Evolutionary conservation across 2,113 vertebrate species (phyloP).

Genomic region (Stomatorhinus ivindoensis): DNA sequence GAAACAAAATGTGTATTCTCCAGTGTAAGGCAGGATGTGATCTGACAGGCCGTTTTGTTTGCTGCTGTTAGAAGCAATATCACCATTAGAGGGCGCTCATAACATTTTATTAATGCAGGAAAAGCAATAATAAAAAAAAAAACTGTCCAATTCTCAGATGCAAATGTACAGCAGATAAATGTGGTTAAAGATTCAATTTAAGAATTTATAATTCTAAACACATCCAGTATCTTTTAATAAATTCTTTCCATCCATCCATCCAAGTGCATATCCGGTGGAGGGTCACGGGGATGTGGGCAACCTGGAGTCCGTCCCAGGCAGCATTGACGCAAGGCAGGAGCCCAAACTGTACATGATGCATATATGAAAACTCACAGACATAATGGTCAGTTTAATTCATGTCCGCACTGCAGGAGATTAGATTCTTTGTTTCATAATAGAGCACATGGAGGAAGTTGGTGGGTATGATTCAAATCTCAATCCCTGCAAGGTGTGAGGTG

Average conservation of each 20-base stretch:
- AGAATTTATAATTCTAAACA: not conserved
- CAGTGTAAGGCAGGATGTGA: not conserved
- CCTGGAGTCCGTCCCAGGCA: not conserved
- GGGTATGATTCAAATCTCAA: not conserved
- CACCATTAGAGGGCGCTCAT: slow-evolving; percentile 41
- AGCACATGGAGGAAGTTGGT: not conserved
- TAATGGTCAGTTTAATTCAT: not conserved
- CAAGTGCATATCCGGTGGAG: not conserved
- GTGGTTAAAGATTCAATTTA: slow-evolving; percentile 17
- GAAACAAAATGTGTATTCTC: slow-evolving; percentile 1
- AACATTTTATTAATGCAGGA: slow-evolving; percentile 15
- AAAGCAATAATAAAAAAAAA: not conserved
- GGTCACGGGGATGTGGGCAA: not conserved
- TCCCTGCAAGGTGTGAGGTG: not conserved
- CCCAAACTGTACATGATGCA: not conserved
- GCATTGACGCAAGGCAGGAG: not conserved
- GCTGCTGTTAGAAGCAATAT: not conserved
- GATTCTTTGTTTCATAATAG: too few relatives aligned
- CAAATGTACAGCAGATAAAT: not conserved
- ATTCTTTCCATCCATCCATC: not conserved
- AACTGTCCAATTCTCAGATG: not conserved
- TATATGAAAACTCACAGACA: not conserved
- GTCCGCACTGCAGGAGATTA: not conserved
- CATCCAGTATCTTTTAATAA: not conserved
- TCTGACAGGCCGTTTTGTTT: not conserved